A percentile compares a stretch with the other conserved stretches of the same genome.
Evolutionary conservation across 2,888 invertebrate genomes (phyloP).

Genomic region (Zygothrica quintamaculata): DNA sequence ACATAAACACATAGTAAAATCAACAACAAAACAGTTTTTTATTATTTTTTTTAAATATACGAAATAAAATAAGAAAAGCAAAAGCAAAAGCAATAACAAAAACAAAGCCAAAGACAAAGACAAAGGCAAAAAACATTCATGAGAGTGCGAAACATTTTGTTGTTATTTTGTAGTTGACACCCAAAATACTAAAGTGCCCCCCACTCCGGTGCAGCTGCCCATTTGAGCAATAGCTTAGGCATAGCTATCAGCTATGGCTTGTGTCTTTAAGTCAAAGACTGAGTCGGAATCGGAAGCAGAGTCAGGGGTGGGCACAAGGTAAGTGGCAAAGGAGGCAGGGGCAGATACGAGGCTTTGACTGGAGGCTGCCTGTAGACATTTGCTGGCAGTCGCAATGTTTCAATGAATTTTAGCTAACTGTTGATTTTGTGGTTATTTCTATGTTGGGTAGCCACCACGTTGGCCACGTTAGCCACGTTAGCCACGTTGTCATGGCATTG

Average conservation of each 20-base stretch:
- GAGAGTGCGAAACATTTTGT: constrained; percentile 75
- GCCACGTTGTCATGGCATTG: constrained; percentile 3
- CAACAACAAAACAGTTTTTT: no score
- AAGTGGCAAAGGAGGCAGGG: no score
- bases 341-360: constrained; percentile 1
- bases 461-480: neutral
- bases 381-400: constrained; percentile 35
- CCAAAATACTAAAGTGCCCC: constrained; percentile 40
- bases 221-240: constrained; percentile 23
- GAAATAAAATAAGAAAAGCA: constrained; percentile 7
- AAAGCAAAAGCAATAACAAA: no score
- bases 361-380: constrained; percentile 3
- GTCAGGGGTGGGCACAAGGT: no score
- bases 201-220: constrained; percentile 15
- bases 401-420: constrained; percentile 64
- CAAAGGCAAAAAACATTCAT: constrained; percentile 46
- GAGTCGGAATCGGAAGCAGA: neutral
- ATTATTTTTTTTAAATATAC: constrained; percentile 25
- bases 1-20: constrained; percentile 9
- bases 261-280: neutral
- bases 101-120: no score
- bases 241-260: neutral
- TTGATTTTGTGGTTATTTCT: constrained; percentile 67
- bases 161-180: constrained; percentile 77
- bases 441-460: constrained; percentile 28